These are phyloP conservation scores for Hippolais icterina DNA, from an alignment of 2,113 vertebrate species.

Conservation along the genomic window DNA sequence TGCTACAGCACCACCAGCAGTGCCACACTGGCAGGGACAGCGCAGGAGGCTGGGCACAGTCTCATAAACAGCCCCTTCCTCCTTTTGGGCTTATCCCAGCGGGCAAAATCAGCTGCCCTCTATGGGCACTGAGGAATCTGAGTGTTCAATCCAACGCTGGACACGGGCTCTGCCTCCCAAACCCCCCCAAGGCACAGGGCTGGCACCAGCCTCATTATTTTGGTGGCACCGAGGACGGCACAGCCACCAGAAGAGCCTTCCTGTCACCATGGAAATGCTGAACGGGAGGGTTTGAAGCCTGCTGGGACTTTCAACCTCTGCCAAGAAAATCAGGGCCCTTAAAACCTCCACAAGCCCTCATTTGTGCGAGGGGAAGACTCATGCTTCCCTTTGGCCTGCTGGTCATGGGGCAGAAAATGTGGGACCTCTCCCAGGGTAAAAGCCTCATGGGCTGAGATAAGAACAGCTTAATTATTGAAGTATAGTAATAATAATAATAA, in stretches of 20 bases:
- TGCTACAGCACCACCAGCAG: background rate
- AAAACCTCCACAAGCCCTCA: accelerated
- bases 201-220: background rate
- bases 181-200: accelerated
- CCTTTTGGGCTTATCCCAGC: background rate
- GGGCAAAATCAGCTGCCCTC: background rate
- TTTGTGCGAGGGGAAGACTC: background rate
- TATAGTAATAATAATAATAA: background rate
- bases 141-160: accelerated
- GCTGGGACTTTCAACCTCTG: background rate
- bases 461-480: background rate
- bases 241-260: background rate
- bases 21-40: accelerated
- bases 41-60: background rate
- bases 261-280: slow-evolving; percentile 54
- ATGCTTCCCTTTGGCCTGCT: background rate
- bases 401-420: accelerated
- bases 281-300: background rate
- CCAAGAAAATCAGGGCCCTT: background rate
- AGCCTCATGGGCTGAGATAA: background rate
- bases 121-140: background rate
- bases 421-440: background rate
- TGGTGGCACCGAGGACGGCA: background rate
- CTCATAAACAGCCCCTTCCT: background rate
- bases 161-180: background rate